A percentile compares a stretch with the other conserved stretches of the same genome.
These are phyloP conservation scores for Cataglyphis hispanica DNA, from an alignment of 1,140 invertebrate species.

Conservation along the genomic window DNA sequence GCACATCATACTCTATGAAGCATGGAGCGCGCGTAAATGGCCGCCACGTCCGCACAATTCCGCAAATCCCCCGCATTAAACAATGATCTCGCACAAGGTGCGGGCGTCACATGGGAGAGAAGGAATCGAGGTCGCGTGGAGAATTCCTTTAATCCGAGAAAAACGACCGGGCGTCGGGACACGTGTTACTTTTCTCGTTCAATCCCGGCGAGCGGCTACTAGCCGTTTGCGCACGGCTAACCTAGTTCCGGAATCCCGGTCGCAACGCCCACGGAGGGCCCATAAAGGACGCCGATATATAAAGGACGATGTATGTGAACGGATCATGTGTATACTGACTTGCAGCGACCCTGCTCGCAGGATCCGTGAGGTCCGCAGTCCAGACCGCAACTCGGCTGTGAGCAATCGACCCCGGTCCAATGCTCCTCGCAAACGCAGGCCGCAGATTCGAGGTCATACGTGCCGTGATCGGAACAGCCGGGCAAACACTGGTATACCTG, in stretches of 20 bases:
- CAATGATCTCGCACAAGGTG: conserved; percentile 27
- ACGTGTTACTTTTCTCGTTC: conserved; percentile 39
- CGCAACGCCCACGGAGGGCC: conserved; percentile 25
- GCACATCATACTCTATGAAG: conserved; percentile 31
- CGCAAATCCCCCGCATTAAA: conserved; percentile 43
- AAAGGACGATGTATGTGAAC: conserved; percentile 26
- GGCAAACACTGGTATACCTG: conserved; percentile 96
- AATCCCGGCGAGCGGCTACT: conserved; percentile 21
- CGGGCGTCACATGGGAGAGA: conserved; percentile 20
- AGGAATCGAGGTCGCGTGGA: conserved; percentile 46
- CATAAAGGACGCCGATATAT: conserved; percentile 46
- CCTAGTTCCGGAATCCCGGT: conserved; percentile 49
- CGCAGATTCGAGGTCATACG: conserved; percentile 95
- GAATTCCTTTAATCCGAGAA: conserved; percentile 43
- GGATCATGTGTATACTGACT: conserved; percentile 81
- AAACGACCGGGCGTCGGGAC: conserved; percentile 28
- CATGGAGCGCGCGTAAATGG: conserved; percentile 23
- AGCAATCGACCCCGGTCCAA: conserved; percentile 96
- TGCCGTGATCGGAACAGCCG: conserved; percentile 95
- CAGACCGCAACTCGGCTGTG: conserved; percentile 95
- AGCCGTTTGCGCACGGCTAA: conserved; percentile 28
- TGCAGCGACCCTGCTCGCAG: conserved; percentile 95
- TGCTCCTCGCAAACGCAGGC: conserved; percentile 95
- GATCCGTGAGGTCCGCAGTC: conserved; percentile 96
- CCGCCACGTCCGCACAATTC: conserved; percentile 42